These are phyloP conservation scores for Macaria liturata DNA, from an alignment of 2,888 invertebrate species.

Conservation along the genomic window DNA sequence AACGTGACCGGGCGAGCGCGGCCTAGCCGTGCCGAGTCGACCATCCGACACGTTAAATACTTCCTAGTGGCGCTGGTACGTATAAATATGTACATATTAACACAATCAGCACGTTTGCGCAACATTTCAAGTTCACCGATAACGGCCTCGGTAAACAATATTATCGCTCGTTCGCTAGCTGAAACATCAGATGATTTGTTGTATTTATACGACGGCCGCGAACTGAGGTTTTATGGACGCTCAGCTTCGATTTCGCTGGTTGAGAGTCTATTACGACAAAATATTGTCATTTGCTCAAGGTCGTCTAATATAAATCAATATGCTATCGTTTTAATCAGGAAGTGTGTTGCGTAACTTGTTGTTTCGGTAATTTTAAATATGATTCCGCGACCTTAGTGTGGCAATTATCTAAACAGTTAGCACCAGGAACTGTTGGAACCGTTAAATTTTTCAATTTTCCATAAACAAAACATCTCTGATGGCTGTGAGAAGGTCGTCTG, in stretches of 20 bases:
- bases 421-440: constrained; percentile 26
- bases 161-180: constrained; percentile 54
- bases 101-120: constrained; percentile 58
- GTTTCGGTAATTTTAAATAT: constrained; percentile 22
- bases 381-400: constrained; percentile 28
- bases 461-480: constrained; percentile 14
- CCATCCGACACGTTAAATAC: constrained; percentile 48
- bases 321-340: constrained; percentile 31
- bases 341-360: constrained; percentile 32
- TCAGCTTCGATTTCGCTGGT: constrained; percentile 33
- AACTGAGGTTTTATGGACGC: constrained; percentile 41
- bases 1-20: constrained; percentile 54
- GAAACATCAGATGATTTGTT: constrained; percentile 45
- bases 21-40: constrained; percentile 31
- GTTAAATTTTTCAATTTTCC: constrained; percentile 14
- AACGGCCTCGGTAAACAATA: constrained; percentile 60
- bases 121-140: constrained; percentile 73
- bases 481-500: constrained; percentile 8
- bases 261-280: constrained; percentile 36
- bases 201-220: constrained; percentile 43
- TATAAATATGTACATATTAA: constrained; percentile 59
- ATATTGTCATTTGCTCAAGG: constrained; percentile 20
- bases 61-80: constrained; percentile 56
- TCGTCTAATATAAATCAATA: constrained; percentile 29
- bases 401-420: constrained; percentile 30